Evolutionary conservation across 2,888 invertebrate species (phyloP), one percentile per base, ranked within the genome.

Genomic region (Therioaphis trifolii): DNA sequence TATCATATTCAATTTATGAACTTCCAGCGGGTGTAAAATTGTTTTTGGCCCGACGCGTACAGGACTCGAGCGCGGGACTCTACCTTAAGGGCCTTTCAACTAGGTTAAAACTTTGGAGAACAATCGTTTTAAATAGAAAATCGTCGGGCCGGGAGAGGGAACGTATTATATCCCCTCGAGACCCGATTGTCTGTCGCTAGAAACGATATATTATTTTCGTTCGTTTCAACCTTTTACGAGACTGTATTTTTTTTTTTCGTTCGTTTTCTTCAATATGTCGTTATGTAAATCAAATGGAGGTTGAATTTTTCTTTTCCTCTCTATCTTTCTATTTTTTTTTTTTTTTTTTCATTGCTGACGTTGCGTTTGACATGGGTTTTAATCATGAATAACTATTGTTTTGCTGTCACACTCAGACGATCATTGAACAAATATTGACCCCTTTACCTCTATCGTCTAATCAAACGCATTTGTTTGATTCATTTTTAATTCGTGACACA

Each of bases 161-260:
- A n/a, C n/a, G n/a, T n/a, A n/a, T n/a, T 5, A 55, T 58, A 75
- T 52, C n/a, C 58, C 24, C 24, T 12, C 11, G 12, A 35, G 40
- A 43, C 58, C n/a, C 7, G 40, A 15, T 24, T 21, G 24, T 43
- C 58, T 74, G 55, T 55, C 40, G 58, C 58, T 29, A 18, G 27
- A 15, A 24, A 27, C 24, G 24, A 43, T n/a, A n/a, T 58, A 61
- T 75, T 61, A 27, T 58, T 75, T 75, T 75, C 55, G 74, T 75
- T 24, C 24, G 12, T n/a, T 58, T 0, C 27, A 24, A 43, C 58
- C 27, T 58, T 43, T 55, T 55, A 74, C 35, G 4, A 4, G 9
- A 21, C 21, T 15, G 24, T n/a, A 18, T 21, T 29, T 40, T 58
- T 75, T 35, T 14, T 58, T 24, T 27, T 24, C 21, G 14, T 58